Conservation (phyloP, 2,113 vertebrate genomes). For the Pelmatolapia mariae region DNA sequence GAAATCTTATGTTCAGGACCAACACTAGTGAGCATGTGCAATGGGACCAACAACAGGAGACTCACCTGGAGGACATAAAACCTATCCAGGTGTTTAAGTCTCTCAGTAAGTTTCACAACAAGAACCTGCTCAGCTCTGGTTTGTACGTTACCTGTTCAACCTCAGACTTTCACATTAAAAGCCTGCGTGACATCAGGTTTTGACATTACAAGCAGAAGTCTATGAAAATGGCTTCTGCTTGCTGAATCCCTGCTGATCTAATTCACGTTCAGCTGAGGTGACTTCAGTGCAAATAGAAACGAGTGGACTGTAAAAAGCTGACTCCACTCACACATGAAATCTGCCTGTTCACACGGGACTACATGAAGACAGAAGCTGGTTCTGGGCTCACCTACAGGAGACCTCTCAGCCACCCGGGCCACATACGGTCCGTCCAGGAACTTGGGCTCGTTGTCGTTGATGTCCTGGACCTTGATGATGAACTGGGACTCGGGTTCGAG, state of each 20-base stretch:
- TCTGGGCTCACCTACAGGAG: slow-evolving; percentile 15
- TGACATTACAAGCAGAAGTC: neutral
- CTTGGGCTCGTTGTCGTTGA: slow-evolving; percentile 67
- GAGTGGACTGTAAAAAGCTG: neutral
- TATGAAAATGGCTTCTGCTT: neutral
- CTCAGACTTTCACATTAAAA: neutral
- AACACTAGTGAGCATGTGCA: neutral
- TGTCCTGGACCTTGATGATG: slow-evolving; percentile 77
- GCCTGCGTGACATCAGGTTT: neutral
- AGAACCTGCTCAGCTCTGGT: neutral
- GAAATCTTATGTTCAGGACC: neutral
- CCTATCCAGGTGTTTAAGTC: neutral
- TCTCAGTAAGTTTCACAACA: neutral
- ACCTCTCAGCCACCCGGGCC: slow-evolving; percentile 77
- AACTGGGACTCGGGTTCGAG: slow-evolving; percentile 90
- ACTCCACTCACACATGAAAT: neutral
- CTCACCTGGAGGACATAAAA: neutral
- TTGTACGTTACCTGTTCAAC: neutral
- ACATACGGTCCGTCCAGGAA: slow-evolving; percentile 88
- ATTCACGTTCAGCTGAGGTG: neutral
- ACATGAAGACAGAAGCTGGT: neutral
- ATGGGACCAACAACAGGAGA: neutral
- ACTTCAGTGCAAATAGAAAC: neutral
- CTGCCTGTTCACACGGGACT: neutral
- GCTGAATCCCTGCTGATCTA: neutral